Conservation (phyloP, 1,140 invertebrate genomes). For the Phocides pigmalion region DNA sequence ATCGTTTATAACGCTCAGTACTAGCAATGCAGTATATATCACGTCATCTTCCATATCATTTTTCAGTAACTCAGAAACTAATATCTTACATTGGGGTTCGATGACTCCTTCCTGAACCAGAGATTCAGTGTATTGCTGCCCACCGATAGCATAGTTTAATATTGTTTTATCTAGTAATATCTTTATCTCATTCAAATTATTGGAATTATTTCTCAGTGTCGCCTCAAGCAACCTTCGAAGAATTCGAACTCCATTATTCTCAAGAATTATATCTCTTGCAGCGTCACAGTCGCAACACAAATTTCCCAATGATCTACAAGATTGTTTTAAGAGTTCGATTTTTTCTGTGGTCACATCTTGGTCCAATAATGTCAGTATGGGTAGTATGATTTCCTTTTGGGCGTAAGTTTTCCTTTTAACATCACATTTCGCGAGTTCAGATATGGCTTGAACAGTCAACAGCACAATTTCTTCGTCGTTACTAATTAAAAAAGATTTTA, state of each 20-base stretch:
- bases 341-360: slow-evolving; percentile 68
- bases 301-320: slow-evolving; percentile 92
- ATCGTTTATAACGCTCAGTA: slow-evolving; percentile 91
- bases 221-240: slow-evolving; percentile 78
- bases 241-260: slow-evolving; percentile 84
- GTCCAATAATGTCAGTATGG: slow-evolving; percentile 83
- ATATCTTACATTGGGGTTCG: slow-evolving; percentile 83
- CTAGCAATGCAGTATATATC: slow-evolving; percentile 86
- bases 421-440: slow-evolving; percentile 89
- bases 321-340: slow-evolving; percentile 87
- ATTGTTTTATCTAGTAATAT: slow-evolving; percentile 85
- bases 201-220: slow-evolving; percentile 48
- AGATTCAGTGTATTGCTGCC: slow-evolving; percentile 87
- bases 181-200: slow-evolving; percentile 63
- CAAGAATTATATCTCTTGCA: slow-evolving; percentile 85
- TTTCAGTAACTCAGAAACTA: slow-evolving; percentile 65
- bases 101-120: slow-evolving; percentile 88
- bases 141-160: slow-evolving; percentile 91
- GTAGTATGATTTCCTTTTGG: slow-evolving; percentile 84
- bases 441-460: slow-evolving; percentile 86
- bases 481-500: slow-evolving; percentile 64
- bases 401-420: slow-evolving; percentile 87
- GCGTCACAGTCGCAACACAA: slow-evolving; percentile 94
- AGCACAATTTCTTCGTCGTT: slow-evolving; percentile 63
- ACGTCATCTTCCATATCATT: slow-evolving; percentile 73